Base-by-base conservation (phyloP, 2,888 invertebrate genomes). In the Eristalinus sepulchralis region DNA sequence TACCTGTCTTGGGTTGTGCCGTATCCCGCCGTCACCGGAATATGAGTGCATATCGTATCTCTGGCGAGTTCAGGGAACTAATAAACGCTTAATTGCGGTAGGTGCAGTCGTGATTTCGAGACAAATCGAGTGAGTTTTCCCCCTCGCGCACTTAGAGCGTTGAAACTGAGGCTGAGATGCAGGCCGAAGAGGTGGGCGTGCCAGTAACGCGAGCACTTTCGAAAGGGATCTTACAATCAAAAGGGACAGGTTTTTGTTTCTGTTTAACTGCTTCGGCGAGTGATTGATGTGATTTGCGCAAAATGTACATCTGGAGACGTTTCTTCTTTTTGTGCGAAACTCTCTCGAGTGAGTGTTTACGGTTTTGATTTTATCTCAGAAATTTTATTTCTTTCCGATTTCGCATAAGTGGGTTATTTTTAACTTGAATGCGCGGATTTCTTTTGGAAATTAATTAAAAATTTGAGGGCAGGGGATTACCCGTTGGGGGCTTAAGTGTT, bases 51-150 rank as follows among this genome's bases (percentile, higher is more conserved):
- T 17, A 47, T 47, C 17, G 47, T 47, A 2, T 17, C 59, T 70
- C 11, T 62, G 22, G 55, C 62, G 66, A 55, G 60, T 80, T 80
- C 80, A 22, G 36, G 73, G 73, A 80, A 73, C 34, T 66, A 64
- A 20, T 47, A 67, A 76, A 67, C 27, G 17, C 27, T 70, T 22
- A 78, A 78, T 71, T 79, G 66, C 31, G 24, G 24, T 60, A 60
- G 24, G 47, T 47, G 47, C 47, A 47, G 47, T 47, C 17, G 17
- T 47, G 17, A 47, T 47, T 47, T 17, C 17, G 17, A 47, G 17
- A 17, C 47, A 47, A 17, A 47, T 47, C 47, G 47, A 47, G 47
- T 17, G 47, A 47, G 17, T 47, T 5, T 5, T 17, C 5, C 17
- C 17, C 17, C 17, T 17, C n/a, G 47, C 8, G 47, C 47, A 47